Conservation (phyloP, 2,888 invertebrate species). For the Eupithecia subumbrata region DNA sequence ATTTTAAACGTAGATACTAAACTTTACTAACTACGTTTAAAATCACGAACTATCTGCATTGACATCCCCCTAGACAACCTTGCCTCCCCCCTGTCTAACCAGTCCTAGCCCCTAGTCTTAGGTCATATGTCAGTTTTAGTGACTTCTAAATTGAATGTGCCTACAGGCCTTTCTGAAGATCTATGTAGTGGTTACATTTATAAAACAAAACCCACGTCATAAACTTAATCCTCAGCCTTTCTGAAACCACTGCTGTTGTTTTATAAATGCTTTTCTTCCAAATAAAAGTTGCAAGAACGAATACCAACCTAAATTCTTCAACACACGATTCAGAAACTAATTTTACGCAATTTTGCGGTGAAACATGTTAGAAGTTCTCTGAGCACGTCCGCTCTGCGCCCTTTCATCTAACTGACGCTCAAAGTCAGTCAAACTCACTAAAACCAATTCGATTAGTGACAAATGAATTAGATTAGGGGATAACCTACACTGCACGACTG, state of each 20-base stretch:
- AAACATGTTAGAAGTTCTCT: conserved; percentile 12
- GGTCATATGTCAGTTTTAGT: background rate
- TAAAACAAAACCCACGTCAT: too few species aligned
- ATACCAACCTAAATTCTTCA: background rate
- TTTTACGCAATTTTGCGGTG: conserved; percentile 9
- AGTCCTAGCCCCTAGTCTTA: background rate
- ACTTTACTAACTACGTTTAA: too few species aligned
- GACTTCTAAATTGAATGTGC: background rate
- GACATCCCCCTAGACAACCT: too few species aligned
- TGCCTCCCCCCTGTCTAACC: background rate
- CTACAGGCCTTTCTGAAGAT: too few species aligned
- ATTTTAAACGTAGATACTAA: background rate
- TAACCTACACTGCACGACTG: background rate
- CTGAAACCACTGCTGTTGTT: too few species aligned
- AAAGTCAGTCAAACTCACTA: conserved; percentile 11
- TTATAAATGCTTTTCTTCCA: background rate
- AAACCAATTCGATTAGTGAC: conserved; percentile 24
- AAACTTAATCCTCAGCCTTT: too few species aligned
- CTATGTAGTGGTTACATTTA: too few species aligned
- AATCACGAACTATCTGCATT: too few species aligned
- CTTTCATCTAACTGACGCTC: conserved; percentile 14
- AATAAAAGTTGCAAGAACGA: background rate
- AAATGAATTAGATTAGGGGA: background rate
- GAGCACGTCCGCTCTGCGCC: conserved; percentile 14
- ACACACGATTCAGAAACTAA: conserved; percentile 2